Conservation (phyloP, 2,113 vertebrate species). For the Pogona vitticeps region DNA sequence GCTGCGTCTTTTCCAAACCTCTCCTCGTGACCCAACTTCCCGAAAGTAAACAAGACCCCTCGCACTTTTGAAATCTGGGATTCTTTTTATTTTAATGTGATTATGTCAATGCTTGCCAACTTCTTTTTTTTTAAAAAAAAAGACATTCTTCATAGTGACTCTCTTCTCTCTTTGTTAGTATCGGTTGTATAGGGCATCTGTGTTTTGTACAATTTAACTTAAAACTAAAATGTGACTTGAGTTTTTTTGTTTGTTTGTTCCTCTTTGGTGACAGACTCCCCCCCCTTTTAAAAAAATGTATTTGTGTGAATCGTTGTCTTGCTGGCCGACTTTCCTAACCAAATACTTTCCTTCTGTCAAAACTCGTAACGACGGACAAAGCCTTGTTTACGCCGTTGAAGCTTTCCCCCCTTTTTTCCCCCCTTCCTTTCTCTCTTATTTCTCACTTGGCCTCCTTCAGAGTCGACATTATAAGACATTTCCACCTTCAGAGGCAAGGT, state of each 20-base stretch:
- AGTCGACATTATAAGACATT: slow-evolving; percentile 53
- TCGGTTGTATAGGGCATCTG: slow-evolving; percentile 16
- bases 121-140: slow-evolving; percentile 4
- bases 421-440: slow-evolving; percentile 30
- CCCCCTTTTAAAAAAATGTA: background rate
- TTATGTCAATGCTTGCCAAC: slow-evolving; percentile 73
- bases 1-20: background rate
- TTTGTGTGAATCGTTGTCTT: slow-evolving; percentile 59
- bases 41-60: slow-evolving; percentile 28
- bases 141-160: background rate
- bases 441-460: slow-evolving; percentile 57
- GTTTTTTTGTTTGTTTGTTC: slow-evolving; percentile 56
- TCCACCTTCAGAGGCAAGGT: slow-evolving; percentile 65
- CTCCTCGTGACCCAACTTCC: background rate
- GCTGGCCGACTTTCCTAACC: slow-evolving; percentile 57
- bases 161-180: slow-evolving; percentile 24
- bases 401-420: slow-evolving; percentile 42
- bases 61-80: slow-evolving; percentile 54
- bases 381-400: slow-evolving; percentile 31
- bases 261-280: slow-evolving; percentile 28
- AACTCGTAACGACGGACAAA: slow-evolving; percentile 30
- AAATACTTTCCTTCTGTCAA: slow-evolving; percentile 52
- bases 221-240: slow-evolving; percentile 74
- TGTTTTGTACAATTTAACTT: slow-evolving; percentile 61
- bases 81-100: slow-evolving; percentile 18